phyloP scores from a whole-genome alignment of 37 sponge, comb jelly and placozoan genomes.

The Mnemiopsis leidyi region DNA sequence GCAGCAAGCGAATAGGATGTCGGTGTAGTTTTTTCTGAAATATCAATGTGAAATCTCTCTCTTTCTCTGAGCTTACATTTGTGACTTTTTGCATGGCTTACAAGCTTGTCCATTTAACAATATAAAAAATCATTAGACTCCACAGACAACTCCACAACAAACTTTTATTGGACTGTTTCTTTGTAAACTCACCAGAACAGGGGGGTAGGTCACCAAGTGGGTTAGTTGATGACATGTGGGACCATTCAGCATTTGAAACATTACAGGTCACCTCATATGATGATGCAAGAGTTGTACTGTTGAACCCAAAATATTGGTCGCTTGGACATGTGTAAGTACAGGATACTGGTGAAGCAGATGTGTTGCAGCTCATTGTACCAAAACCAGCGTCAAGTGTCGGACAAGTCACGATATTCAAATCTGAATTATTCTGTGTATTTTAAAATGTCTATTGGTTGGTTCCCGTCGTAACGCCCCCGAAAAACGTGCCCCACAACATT shows the following conservation, averaged over 20 bases:
- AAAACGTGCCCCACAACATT: no score
- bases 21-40: background rate
- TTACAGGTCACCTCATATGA: background rate
- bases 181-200: background rate
- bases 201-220: background rate
- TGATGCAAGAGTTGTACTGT: background rate
- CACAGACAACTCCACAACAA: no score
- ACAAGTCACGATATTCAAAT: conserved; percentile 21
- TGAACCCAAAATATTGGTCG: background rate
- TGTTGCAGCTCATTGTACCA: conserved; percentile 1
- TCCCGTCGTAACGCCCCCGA: no score
- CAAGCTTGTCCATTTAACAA: no score
- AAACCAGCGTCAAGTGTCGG: background rate
- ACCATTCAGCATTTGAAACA: background rate
- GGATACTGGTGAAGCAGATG: background rate
- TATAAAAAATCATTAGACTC: no score
- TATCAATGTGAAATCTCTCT: no score
- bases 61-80: no score
- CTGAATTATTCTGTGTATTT: no score
- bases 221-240: background rate
- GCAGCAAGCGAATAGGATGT: background rate
- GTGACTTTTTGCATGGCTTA: no score
- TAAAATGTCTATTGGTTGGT: no score
- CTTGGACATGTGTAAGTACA: background rate
- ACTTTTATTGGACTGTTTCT: background rate